Conservation (phyloP, 2,113 vertebrate species). For the Myanophis thanlyinensis region DNA sequence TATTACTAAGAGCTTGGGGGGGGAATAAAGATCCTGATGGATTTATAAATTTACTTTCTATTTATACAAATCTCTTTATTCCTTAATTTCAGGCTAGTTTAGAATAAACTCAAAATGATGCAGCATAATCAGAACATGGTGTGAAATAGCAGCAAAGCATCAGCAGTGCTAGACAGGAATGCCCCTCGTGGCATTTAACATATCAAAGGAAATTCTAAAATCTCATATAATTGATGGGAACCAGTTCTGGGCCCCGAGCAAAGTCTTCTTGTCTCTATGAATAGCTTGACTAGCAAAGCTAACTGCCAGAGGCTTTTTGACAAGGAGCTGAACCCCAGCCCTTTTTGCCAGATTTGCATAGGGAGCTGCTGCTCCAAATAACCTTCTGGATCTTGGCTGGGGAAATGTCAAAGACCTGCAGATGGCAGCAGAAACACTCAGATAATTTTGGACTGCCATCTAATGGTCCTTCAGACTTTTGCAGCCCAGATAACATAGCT, state of each 20-base stretch:
- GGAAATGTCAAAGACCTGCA: not conserved
- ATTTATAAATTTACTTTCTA: not conserved
- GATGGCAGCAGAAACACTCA: not conserved
- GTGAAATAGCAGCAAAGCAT: not conserved
- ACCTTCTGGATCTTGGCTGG: not conserved
- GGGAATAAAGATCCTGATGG: not conserved
- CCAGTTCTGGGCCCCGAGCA: not conserved
- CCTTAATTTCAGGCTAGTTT: not conserved
- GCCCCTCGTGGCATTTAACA: not conserved
- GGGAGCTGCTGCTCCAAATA: not conserved
- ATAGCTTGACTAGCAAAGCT: not conserved
- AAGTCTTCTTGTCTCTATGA: not conserved
- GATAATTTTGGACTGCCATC: not conserved
- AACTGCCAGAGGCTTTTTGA: too few relatives aligned
- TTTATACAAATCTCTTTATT: not conserved
- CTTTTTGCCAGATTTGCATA: too few relatives aligned
- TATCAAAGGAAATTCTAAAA: not conserved
- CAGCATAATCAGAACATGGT: not conserved
- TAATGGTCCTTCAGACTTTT: not conserved
- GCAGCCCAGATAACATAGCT: not conserved
- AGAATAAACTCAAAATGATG: not conserved
- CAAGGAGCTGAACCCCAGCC: not conserved
- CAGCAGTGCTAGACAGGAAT: too few relatives aligned
- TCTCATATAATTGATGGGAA: not conserved
- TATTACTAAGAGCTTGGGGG: not conserved